phyloP scores from a whole-genome alignment of 2,888 invertebrate species.

The Chymomyza fuscimana region DNA sequence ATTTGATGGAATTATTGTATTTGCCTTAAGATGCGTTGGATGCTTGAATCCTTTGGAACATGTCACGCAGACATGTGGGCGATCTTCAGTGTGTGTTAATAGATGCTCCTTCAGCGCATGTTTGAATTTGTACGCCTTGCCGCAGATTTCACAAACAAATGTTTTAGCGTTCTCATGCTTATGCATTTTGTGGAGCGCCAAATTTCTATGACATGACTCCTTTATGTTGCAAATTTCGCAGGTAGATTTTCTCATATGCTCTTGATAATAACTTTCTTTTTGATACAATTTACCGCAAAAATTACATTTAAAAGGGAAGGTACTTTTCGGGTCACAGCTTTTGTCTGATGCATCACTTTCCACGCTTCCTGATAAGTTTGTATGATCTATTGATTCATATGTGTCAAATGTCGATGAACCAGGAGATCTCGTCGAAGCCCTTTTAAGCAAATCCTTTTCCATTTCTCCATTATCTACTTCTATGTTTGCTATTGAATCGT shows the following conservation, averaged over 20 bases:
- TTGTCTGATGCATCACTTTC: background rate
- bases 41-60: slow-evolving; percentile 78
- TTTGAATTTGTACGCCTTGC: slow-evolving; percentile 79
- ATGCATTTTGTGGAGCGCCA: slow-evolving; percentile 62
- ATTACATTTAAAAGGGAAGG: background rate
- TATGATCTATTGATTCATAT: no score
- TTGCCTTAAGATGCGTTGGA: slow-evolving; percentile 69
- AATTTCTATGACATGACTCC: background rate
- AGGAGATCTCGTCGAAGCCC: no score
- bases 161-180: slow-evolving; percentile 76
- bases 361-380: background rate
- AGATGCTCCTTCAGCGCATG: slow-evolving; percentile 80
- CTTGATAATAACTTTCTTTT: background rate
- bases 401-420: no score
- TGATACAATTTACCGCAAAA: background rate
- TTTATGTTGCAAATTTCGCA: background rate
- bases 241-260: background rate
- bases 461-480: no score
- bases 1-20: background rate
- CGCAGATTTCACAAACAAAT: slow-evolving; percentile 80
- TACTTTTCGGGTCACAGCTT: background rate
- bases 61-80: slow-evolving; percentile 79
- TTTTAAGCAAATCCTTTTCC: no score
- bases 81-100: slow-evolving; percentile 80
- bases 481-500: no score